A percentile compares a stretch with the other conserved stretches of the same genome.
phyloP scores from a whole-genome alignment of 1,140 invertebrate species.

The Goniozus legneri region DNA sequence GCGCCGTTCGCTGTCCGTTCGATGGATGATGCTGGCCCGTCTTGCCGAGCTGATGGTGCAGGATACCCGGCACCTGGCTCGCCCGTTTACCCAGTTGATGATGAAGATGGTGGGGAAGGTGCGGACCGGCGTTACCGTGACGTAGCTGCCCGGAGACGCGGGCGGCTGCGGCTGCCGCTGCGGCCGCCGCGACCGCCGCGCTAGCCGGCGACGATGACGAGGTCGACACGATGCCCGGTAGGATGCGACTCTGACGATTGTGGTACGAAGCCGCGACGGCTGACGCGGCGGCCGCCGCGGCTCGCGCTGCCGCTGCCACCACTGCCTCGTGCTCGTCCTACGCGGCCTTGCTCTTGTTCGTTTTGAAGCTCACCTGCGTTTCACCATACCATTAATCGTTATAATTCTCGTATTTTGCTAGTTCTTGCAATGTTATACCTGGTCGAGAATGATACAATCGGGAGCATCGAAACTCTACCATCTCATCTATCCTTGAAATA shows the following conservation, averaged over 20 bases:
- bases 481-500: too few species aligned
- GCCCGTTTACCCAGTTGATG: too few species aligned
- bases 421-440: too few species aligned
- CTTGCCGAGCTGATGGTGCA: too few species aligned
- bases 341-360: constrained; percentile 88
- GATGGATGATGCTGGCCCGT: too few species aligned
- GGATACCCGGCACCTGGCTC: too few species aligned
- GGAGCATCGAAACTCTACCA: too few species aligned
- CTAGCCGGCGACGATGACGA: constrained; percentile 2
- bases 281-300: not conserved
- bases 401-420: too few species aligned
- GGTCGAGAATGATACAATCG: too few species aligned
- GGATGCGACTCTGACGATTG: not conserved
- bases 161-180: constrained; percentile 10
- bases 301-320: constrained; percentile 11
- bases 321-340: constrained; percentile 54
- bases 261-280: not conserved
- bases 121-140: constrained; percentile 1
- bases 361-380: constrained; percentile 99
- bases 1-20: too few species aligned
- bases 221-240: too few species aligned
- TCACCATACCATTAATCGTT: too few species aligned
- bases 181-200: constrained; percentile 14
- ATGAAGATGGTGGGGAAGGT: not conserved
- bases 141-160: constrained; percentile 2